These are phyloP conservation scores for Tanypteryx hageni DNA, from an alignment of 2,888 invertebrate genomes.

Conservation along the genomic window DNA sequence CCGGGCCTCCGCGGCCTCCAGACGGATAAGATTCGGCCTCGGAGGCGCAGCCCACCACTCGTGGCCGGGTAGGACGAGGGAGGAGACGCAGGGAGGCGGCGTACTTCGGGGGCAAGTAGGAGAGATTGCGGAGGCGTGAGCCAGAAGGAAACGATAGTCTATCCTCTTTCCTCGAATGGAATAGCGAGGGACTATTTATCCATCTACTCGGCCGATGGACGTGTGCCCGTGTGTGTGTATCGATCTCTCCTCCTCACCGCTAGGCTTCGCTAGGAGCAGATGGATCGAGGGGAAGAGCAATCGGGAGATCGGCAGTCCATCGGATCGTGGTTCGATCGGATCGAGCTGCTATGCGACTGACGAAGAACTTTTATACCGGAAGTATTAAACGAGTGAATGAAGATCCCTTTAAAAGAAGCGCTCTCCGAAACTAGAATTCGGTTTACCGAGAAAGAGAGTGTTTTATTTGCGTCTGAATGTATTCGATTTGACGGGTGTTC, in stretches of 20 bases:
- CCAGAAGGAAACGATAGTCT: constrained; percentile 49
- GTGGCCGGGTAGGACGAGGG: constrained; percentile 50
- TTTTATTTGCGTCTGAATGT: too few relatives aligned
- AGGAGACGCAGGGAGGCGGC: constrained; percentile 74
- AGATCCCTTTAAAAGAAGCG: too few relatives aligned
- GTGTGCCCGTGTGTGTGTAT: not conserved
- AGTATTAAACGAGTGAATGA: too few relatives aligned
- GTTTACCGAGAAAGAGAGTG: too few relatives aligned
- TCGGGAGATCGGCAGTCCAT: too few relatives aligned
- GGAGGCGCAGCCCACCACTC: constrained; percentile 37
- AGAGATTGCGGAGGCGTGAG: constrained; percentile 68
- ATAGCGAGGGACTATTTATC: not conserved
- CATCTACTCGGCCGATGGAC: too few relatives aligned
- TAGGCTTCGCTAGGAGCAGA: not conserved
- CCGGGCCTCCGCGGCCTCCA: not conserved
- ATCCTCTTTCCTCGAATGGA: constrained; percentile 62
- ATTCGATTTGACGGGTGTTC: too few relatives aligned
- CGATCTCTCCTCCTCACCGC: not conserved
- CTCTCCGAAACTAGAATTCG: too few relatives aligned
- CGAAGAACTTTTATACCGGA: too few relatives aligned
- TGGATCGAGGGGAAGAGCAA: too few relatives aligned
- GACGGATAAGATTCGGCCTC: constrained; percentile 31
- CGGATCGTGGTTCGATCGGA: too few relatives aligned
- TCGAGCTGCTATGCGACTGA: too few relatives aligned
- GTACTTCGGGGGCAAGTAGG: constrained; percentile 77